Evolutionary conservation across 2,888 invertebrate species (phyloP).

Genomic region (Brachycybe producta): DNA sequence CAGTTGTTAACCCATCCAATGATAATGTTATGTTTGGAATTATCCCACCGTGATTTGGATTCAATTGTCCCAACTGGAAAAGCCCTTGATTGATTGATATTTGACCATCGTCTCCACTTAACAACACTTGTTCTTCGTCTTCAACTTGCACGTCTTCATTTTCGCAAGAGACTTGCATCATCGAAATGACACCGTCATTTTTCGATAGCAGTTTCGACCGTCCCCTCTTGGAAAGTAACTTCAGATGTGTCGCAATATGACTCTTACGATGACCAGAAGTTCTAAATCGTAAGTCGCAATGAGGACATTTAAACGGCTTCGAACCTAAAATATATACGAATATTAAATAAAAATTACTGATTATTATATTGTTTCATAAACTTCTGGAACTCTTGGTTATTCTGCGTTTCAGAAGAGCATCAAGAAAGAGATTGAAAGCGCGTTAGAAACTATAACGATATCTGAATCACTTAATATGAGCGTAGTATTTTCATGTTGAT

Average conservation of each 20-base stretch:
- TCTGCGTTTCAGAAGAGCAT: too few species aligned
- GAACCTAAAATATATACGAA: conserved; percentile 39
- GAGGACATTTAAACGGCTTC: conserved; percentile 73
- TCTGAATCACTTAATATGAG: too few species aligned
- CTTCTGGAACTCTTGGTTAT: too few species aligned
- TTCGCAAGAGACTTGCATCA: not conserved
- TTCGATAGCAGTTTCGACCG: not conserved
- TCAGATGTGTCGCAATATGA: conserved; percentile 44
- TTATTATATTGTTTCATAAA: too few species aligned
- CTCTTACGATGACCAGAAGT: conserved; percentile 53
- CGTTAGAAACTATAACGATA: too few species aligned
- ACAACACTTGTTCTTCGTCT: not conserved
- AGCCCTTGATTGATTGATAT: not conserved
- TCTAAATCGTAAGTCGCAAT: conserved; percentile 55
- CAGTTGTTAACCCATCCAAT: conserved; percentile 1
- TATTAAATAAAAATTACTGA: not conserved
- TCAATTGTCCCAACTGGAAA: too few species aligned
- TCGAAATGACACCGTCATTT: not conserved
- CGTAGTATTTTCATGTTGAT: too few species aligned
- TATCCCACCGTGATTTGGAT: not conserved
- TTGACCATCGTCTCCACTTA: not conserved
- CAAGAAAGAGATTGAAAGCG: too few species aligned
- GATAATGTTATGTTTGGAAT: not conserved
- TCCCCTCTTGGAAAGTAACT: conserved; percentile 21
- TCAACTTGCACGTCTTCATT: not conserved